phyloP scores from a whole-genome alignment of 2,113 vertebrate species.

The Kobus ellipsiprymnus region DNA sequence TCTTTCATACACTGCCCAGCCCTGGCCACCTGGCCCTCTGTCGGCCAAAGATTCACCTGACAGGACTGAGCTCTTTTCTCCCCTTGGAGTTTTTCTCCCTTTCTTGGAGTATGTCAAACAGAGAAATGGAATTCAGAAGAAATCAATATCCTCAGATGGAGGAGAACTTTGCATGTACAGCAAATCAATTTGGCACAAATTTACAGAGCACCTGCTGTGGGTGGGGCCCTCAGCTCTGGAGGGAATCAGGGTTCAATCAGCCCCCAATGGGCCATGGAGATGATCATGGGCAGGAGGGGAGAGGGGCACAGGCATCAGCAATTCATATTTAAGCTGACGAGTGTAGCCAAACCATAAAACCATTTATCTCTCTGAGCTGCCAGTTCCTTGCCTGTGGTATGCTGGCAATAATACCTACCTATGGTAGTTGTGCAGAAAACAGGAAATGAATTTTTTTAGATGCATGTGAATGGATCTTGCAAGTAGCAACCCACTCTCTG shows the following conservation, averaged over 20 bases:
- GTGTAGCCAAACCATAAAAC: background rate
- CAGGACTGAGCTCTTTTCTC: background rate
- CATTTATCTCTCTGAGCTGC: background rate
- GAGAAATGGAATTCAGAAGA: background rate
- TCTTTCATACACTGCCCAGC: background rate
- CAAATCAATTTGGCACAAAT: background rate
- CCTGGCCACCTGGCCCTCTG: background rate
- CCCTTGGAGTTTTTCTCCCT: background rate
- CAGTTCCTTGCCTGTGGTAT: background rate
- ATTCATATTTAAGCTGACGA: background rate
- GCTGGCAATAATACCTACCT: background rate
- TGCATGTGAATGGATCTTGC: background rate
- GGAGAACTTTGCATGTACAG: background rate
- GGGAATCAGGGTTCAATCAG: background rate
- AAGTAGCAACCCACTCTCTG: no score
- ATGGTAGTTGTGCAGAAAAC: background rate
- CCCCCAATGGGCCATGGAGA: background rate
- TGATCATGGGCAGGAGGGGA: background rate
- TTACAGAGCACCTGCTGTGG: background rate
- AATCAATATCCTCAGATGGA: background rate
- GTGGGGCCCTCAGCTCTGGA: background rate
- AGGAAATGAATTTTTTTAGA: background rate
- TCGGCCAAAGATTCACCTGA: background rate
- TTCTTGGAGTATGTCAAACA: background rate
- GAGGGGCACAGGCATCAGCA: no score